Percentiles rank a stretch among this genome's conserved stretches.
phyloP scores from a whole-genome alignment of 2,888 invertebrate genomes.

The Mechanitis messenoides region DNA sequence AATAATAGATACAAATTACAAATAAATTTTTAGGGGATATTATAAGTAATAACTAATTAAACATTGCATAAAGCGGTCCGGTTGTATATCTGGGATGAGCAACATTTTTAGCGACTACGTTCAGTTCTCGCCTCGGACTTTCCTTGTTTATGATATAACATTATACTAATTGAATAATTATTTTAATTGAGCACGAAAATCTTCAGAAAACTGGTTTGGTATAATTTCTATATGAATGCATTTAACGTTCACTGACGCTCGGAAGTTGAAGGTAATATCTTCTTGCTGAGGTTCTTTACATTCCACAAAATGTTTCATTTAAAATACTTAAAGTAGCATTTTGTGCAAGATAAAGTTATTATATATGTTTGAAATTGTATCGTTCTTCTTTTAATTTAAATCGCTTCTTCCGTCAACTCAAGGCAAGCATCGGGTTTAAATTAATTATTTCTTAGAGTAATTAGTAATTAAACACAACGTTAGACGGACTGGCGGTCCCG shows the following conservation, averaged over 20 bases:
- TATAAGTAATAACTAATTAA: slow-evolving; percentile 14
- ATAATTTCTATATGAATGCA: no score
- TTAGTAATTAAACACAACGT: slow-evolving; percentile 21
- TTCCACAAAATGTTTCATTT: no score
- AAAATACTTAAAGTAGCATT: no score
- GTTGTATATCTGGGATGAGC: slow-evolving; percentile 9
- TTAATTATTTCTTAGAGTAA: slow-evolving; percentile 17
- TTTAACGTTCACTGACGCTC: no score
- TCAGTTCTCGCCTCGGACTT: background rate
- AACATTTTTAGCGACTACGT: slow-evolving; percentile 5
- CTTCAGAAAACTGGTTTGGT: no score
- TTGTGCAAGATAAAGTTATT: no score
- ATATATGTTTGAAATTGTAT: no score
- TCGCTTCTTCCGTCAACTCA: background rate
- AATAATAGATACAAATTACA: no score
- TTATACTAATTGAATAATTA: slow-evolving; percentile 6
- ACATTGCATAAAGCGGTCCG: slow-evolving; percentile 7
- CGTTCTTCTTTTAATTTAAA: background rate
- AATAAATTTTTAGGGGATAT: background rate
- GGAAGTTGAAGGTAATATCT: no score
- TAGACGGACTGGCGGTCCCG: slow-evolving; percentile 7
- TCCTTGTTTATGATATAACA: slow-evolving; percentile 1
- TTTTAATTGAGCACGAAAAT: background rate
- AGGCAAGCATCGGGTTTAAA: slow-evolving; percentile 11
- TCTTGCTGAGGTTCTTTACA: no score